A percentile compares a stretch with the other conserved stretches of the same genome.
Conservation (phyloP, 2,113 vertebrate genomes). For the Drymodes brunneopygia region DNA sequence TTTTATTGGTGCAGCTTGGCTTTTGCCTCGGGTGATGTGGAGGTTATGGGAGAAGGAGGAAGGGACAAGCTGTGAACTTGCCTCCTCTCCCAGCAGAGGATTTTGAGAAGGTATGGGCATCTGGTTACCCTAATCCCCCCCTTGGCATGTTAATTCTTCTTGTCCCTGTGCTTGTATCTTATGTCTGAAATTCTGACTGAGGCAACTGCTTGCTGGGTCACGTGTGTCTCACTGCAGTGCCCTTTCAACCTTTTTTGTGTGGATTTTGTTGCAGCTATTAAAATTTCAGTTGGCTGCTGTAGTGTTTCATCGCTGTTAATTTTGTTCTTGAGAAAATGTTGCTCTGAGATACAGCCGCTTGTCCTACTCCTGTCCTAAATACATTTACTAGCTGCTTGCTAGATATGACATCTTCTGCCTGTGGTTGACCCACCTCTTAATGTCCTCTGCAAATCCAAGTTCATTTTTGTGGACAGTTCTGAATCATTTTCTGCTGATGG, state of each 20-base stretch:
- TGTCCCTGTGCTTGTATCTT: not conserved
- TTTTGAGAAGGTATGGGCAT: not conserved
- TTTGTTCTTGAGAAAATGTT: not conserved
- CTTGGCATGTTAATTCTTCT: not conserved
- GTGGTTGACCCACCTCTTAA: not conserved
- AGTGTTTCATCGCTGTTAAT: not conserved
- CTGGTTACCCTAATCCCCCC: not conserved
- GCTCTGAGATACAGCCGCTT: not conserved
- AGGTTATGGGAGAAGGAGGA: conserved; percentile 14
- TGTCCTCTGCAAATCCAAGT: not conserved
- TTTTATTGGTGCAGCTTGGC: conserved; percentile 32
- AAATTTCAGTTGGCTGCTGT: not conserved
- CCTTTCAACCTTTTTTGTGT: not conserved
- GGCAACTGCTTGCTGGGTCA: not conserved
- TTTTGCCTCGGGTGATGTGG: not conserved
- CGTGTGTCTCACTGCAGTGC: not conserved
- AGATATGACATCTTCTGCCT: not conserved
- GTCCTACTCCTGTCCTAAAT: not conserved
- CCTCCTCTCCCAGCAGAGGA: not conserved
- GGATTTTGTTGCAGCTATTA: not conserved
- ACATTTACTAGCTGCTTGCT: not conserved
- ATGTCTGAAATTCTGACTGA: not conserved
- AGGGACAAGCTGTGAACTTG: not conserved
- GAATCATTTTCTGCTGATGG: not conserved
- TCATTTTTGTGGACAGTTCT: not conserved